Conservation (phyloP, 2,113 vertebrate species). For the Phaethornis superciliosus region DNA sequence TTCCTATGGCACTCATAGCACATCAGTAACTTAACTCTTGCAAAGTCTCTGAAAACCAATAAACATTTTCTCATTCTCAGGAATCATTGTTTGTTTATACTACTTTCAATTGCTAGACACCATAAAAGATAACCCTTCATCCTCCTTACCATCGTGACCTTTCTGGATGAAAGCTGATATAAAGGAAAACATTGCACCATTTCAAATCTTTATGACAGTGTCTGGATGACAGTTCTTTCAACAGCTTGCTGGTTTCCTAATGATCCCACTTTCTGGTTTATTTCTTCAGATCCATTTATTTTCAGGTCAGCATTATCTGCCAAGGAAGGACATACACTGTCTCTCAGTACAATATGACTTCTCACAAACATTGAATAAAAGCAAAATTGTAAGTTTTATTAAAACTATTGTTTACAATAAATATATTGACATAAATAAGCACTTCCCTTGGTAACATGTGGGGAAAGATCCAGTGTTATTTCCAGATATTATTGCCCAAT, state of each 20-base stretch:
- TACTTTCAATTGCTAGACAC: slow-evolving; percentile 68
- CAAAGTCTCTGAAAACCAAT: slow-evolving; percentile 54
- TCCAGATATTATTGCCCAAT: background rate
- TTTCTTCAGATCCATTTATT: slow-evolving; percentile 62
- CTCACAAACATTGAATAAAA: slow-evolving; percentile 19
- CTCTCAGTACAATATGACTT: background rate
- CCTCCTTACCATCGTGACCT: slow-evolving; percentile 65
- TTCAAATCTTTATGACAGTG: slow-evolving; percentile 69
- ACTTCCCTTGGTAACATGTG: background rate
- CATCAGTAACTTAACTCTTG: slow-evolving; percentile 30
- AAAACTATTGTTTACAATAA: background rate
- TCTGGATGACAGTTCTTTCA: slow-evolving; percentile 61
- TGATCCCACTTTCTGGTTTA: slow-evolving; percentile 55
- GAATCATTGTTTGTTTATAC: slow-evolving; percentile 78
- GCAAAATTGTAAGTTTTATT: background rate
- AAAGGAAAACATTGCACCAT: slow-evolving; percentile 47
- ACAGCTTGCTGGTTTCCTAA: slow-evolving; percentile 66
- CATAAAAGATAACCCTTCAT: slow-evolving; percentile 72
- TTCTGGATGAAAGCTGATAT: slow-evolving; percentile 67
- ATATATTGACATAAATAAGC: background rate
- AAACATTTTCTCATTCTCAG: slow-evolving; percentile 60
- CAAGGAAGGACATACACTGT: slow-evolving; percentile 24
- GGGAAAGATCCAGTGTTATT: background rate
- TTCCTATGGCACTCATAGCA: background rate
- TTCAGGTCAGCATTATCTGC: background rate